A percentile compares a stretch with the other conserved stretches of the same genome.
These are phyloP conservation scores for Seriola quinqueradiata DNA, from an alignment of 2,113 vertebrate genomes.

Conservation along the genomic window DNA sequence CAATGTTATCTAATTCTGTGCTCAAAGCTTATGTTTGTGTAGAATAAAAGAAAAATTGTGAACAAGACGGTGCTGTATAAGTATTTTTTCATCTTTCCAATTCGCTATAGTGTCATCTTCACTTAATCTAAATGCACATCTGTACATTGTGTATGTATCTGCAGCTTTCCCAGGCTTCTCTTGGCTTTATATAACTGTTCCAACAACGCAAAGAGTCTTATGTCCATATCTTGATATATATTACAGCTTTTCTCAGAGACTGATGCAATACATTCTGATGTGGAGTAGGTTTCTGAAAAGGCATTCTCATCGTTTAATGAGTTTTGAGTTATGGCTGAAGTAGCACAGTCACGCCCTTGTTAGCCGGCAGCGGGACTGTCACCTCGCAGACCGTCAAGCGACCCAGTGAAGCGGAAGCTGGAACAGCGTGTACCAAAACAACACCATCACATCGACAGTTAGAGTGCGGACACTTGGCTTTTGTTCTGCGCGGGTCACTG, in stretches of 20 bases:
- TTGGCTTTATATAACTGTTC: background rate
- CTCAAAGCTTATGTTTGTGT: too few species aligned
- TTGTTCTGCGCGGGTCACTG: conserved; percentile 36
- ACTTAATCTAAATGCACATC: background rate
- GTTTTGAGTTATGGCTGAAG: conserved; percentile 38
- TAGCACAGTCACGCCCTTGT: conserved; percentile 65
- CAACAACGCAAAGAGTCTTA: background rate
- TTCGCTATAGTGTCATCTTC: background rate
- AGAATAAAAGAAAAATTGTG: background rate
- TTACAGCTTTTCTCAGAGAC: background rate
- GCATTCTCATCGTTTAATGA: conserved; percentile 34
- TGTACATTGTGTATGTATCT: background rate
- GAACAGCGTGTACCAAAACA: conserved; percentile 72
- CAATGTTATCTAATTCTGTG: too few species aligned
- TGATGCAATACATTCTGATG: background rate
- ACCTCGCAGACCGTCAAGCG: conserved; percentile 42
- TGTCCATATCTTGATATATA: background rate
- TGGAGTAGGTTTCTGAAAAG: conserved; percentile 7
- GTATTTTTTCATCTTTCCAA: too few species aligned
- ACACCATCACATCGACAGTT: conserved; percentile 41
- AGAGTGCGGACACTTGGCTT: conserved; percentile 52
- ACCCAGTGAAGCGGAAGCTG: conserved; percentile 60
- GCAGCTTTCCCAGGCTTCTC: background rate
- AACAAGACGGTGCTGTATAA: too few species aligned
- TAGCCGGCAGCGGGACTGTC: conserved; percentile 58